phyloP scores from a whole-genome alignment of 2,113 vertebrate genomes.

The Nerophis lumbriciformis region DNA sequence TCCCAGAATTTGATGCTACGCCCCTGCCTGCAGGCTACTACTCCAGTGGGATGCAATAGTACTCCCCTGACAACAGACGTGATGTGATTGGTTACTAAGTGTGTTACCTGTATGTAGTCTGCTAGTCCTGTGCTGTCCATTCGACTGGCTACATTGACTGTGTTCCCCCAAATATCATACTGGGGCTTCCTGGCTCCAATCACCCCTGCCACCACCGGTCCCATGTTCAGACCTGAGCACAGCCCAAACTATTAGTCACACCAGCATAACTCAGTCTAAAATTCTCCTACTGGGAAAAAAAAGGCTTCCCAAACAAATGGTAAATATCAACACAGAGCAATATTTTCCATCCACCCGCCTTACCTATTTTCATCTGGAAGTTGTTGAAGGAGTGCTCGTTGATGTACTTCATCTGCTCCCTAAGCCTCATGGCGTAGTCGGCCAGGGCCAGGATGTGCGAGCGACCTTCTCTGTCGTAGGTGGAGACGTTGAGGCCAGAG shows the following conservation, averaged over 20 bases:
- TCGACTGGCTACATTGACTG: constrained; percentile 91
- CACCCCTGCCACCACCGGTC: constrained; percentile 91
- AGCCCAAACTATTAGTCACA: constrained; percentile 9
- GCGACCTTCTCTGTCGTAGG: constrained; percentile 84
- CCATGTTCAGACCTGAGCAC: constrained; percentile 86
- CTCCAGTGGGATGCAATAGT: too few relatives aligned
- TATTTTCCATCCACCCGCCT: constrained; percentile 10
- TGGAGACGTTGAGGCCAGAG: constrained; percentile 87
- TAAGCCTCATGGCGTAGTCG: constrained; percentile 87
- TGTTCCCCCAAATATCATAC: constrained; percentile 97
- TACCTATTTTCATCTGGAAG: constrained; percentile 96
- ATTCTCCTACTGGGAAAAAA: background rate
- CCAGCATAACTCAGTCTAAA: background rate
- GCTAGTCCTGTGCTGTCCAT: constrained; percentile 97
- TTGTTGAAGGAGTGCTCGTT: constrained; percentile 97
- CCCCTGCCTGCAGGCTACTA: too few relatives aligned
- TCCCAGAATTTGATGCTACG: too few relatives aligned
- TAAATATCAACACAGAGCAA: background rate
- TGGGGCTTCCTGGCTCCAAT: constrained; percentile 93
- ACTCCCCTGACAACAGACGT: too few relatives aligned
- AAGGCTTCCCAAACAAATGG: background rate
- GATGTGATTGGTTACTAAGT: background rate
- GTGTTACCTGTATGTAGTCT: constrained; percentile 87
- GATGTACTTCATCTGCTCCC: constrained; percentile 94
- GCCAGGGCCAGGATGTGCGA: constrained; percentile 86